Conservation (phyloP, 1,140 invertebrate genomes). For the Oreohelix idahoensis region DNA sequence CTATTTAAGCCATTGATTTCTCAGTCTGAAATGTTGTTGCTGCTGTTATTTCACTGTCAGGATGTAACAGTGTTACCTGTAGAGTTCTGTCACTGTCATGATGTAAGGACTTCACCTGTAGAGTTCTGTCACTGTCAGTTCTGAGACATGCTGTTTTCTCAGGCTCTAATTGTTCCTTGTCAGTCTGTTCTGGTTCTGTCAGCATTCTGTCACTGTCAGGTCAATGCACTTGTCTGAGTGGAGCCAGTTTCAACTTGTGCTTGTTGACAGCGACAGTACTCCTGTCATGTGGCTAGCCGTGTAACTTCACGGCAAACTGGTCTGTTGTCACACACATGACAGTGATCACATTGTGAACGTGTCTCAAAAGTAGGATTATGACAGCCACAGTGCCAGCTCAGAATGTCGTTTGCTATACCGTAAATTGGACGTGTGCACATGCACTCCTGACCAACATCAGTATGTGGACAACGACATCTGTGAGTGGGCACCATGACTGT, state of each 20-base stretch:
- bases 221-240: not conserved
- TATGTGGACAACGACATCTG: slow-evolving; percentile 9
- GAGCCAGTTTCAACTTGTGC: not conserved
- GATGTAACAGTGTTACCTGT: not conserved
- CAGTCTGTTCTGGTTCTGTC: not conserved
- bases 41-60: slow-evolving; percentile 21
- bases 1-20: not conserved
- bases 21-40: not conserved
- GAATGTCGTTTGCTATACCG: not conserved
- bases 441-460: not conserved
- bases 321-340: slow-evolving; percentile 2
- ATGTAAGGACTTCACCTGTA: not conserved
- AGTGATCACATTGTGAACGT: slow-evolving; percentile 8
- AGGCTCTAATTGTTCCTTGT: not conserved
- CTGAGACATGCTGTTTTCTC: not conserved
- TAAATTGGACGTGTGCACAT: slow-evolving; percentile 1
- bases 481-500: slow-evolving; percentile 12
- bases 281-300: not conserved
- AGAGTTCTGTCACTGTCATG: slow-evolving; percentile 22
- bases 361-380: slow-evolving; percentile 12
- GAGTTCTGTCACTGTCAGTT: slow-evolving; percentile 11
- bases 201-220: slow-evolving; percentile 30
- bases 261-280: slow-evolving; percentile 16
- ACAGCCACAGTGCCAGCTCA: slow-evolving; percentile 23
- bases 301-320: slow-evolving; percentile 11